phyloP scores from a whole-genome alignment of 2,888 invertebrate genomes.

The Meta bourneti region DNA sequence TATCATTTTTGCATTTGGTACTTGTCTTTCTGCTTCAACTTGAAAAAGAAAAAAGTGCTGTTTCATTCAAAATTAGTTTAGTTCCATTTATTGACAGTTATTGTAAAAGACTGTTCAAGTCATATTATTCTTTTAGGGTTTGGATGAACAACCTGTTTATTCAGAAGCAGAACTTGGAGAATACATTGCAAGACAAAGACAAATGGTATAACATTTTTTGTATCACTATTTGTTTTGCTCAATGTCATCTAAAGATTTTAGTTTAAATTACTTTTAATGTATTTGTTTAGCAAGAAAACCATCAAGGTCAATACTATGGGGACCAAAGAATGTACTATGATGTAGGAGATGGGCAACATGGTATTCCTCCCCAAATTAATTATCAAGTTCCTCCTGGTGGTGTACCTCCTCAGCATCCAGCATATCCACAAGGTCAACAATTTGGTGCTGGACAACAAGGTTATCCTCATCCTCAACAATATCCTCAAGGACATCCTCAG shows the following conservation, averaged over 20 bases:
- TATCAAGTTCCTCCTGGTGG: slow-evolving; percentile 62
- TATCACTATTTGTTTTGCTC: not conserved
- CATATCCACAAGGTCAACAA: slow-evolving; percentile 77
- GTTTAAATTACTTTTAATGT: not conserved
- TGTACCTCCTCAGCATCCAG: slow-evolving; percentile 50
- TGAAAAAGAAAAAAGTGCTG: too few relatives aligned
- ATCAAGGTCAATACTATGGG: slow-evolving; percentile 57
- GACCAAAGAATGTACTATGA: slow-evolving; percentile 71
- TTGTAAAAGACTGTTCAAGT: too few relatives aligned
- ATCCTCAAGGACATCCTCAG: slow-evolving; percentile 78
- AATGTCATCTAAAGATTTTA: too few relatives aligned
- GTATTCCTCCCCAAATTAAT: slow-evolving; percentile 68
- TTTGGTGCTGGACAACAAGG: slow-evolving; percentile 77
- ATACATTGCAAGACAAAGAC: slow-evolving; percentile 85
- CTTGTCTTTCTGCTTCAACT: too few relatives aligned
- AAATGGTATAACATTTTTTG: slow-evolving; percentile 83
- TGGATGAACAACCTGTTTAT: slow-evolving; percentile 92
- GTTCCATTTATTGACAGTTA: too few relatives aligned
- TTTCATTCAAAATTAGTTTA: too few relatives aligned
- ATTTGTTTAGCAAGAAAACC: slow-evolving; percentile 12
- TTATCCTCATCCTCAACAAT: slow-evolving; percentile 77
- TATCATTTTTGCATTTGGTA: too few relatives aligned
- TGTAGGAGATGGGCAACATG: slow-evolving; percentile 66
- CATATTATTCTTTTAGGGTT: slow-evolving; percentile 78
- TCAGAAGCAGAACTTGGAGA: slow-evolving; percentile 91